These are phyloP conservation scores for Atrina japonica DNA, from an alignment of 2,888 invertebrate species.

Conservation along the genomic window DNA sequence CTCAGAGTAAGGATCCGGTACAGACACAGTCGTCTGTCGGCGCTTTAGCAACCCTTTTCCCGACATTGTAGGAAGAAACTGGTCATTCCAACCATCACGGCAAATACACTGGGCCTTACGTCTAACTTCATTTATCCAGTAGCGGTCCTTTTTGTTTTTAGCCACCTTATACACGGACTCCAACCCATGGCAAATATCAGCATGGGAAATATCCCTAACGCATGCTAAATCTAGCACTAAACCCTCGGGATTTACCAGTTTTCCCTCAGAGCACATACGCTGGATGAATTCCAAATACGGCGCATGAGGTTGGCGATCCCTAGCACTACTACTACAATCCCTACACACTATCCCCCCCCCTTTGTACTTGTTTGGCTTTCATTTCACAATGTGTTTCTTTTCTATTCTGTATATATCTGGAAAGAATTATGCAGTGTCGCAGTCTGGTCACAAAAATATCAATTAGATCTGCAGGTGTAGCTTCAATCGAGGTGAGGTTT, in stretches of 20 bases:
- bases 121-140: constrained; percentile 8
- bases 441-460: too few species aligned
- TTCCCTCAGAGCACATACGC: not conserved
- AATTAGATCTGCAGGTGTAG: too few species aligned
- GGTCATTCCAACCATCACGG: not conserved
- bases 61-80: not conserved
- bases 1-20: not conserved
- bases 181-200: not conserved
- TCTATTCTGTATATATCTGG: too few species aligned
- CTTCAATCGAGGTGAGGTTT: too few species aligned
- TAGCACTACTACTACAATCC: too few species aligned
- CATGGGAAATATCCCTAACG: not conserved
- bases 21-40: not conserved
- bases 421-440: too few species aligned
- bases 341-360: too few species aligned
- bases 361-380: too few species aligned
- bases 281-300: too few species aligned
- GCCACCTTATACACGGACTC: not conserved
- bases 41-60: not conserved
- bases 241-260: not conserved
- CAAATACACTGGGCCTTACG: not conserved
- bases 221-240: not conserved
- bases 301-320: too few species aligned
- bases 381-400: too few species aligned
- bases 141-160: not conserved